A percentile compares a stretch with the other conserved stretches of the same genome.
phyloP scores from a whole-genome alignment of 2,888 invertebrate species.

The Cephus spinipes region DNA sequence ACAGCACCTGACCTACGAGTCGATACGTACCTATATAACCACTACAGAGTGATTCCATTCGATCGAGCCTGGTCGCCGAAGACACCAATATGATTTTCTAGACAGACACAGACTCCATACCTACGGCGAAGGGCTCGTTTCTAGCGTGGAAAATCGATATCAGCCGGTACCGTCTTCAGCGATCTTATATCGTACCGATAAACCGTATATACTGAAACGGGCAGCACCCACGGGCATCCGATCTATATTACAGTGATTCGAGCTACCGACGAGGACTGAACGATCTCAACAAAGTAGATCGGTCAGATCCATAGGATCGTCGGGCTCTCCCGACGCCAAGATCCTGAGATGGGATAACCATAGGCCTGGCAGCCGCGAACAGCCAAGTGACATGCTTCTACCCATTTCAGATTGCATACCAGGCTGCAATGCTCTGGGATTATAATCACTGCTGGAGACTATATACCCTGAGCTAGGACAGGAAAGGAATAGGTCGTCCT shows the following conservation, averaged over 20 bases:
- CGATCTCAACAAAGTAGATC: not conserved
- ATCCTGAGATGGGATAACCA: conserved; percentile 45
- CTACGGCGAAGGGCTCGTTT: not conserved
- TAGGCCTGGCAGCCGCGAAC: conserved; percentile 55
- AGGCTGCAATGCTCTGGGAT: conserved; percentile 42
- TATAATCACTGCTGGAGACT: conserved; percentile 44
- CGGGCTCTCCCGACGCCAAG: conserved; percentile 5
- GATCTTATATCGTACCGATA: not conserved
- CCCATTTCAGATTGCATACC: conserved; percentile 50
- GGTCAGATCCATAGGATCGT: not conserved
- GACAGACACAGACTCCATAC: not conserved
- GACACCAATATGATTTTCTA: not conserved
- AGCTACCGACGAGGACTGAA: conserved; percentile 35
- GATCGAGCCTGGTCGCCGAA: not conserved
- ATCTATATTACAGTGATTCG: conserved; percentile 43
- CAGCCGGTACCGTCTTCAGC: not conserved
- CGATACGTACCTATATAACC: not conserved
- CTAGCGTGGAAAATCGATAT: not conserved
- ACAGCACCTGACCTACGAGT: not conserved
- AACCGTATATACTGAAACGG: not conserved
- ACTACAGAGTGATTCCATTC: not conserved
- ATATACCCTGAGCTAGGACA: conserved; percentile 28
- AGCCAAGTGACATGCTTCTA: conserved; percentile 58
- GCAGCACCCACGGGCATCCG: not conserved
- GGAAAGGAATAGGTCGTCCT: conserved; percentile 13